Evolutionary conservation across 2,888 invertebrate species (phyloP).

Genomic region (Xestia sexstrigata): DNA sequence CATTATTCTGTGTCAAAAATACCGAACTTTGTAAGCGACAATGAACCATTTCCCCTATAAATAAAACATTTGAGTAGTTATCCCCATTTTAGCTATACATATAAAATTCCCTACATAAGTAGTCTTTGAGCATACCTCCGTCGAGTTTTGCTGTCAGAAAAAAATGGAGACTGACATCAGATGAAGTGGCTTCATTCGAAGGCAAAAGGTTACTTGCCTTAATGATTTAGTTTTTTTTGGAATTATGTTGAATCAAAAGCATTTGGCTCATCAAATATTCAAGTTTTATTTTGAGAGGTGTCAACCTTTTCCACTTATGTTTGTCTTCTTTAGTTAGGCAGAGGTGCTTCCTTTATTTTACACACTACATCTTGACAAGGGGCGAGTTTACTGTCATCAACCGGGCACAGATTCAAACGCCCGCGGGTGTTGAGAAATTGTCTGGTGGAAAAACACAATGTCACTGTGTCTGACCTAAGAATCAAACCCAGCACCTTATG

Average conservation of each 20-base stretch:
- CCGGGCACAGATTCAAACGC: too few relatives aligned
- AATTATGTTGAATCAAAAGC: background rate
- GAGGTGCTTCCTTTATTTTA: background rate
- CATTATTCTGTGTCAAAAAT: background rate
- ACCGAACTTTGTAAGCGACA: background rate
- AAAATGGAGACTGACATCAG: conserved; percentile 46
- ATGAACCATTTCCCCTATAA: background rate
- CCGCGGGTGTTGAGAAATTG: too few relatives aligned
- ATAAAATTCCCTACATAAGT: background rate
- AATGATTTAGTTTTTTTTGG: background rate
- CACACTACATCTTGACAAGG: background rate
- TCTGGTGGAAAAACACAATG: too few relatives aligned
- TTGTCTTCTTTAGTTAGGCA: background rate
- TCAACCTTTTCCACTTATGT: background rate
- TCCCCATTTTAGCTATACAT: background rate
- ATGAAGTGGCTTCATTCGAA: conserved; percentile 11
- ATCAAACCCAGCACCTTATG: background rate
- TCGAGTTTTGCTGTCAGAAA: conserved; percentile 19
- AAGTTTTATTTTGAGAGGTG: background rate
- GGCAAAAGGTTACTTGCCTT: background rate
- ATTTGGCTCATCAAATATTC: background rate
- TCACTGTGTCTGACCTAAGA: too few relatives aligned
- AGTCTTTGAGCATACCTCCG: conserved; percentile 5
- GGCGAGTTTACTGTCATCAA: too few relatives aligned
- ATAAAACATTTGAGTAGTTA: conserved; percentile 7